phyloP scores from a whole-genome alignment of 2,113 vertebrate species.

The Clarias magur region DNA sequence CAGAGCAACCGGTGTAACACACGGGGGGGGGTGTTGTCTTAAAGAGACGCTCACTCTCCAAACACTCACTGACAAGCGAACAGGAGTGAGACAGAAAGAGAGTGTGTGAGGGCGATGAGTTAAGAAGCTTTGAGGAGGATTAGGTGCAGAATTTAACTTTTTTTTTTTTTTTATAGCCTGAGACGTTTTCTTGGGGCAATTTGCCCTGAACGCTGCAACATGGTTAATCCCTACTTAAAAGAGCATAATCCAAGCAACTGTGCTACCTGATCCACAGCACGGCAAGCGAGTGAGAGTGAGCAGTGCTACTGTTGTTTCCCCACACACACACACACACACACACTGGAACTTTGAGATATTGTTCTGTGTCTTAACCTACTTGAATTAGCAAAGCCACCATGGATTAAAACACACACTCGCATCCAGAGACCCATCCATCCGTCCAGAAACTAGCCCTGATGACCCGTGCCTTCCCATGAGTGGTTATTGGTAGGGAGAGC shows the following conservation, averaged over 20 bases:
- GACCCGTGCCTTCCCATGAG: too few relatives aligned
- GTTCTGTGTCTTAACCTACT: not conserved
- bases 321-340: not conserved
- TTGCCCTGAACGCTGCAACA: slow-evolving; percentile 77
- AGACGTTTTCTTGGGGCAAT: slow-evolving; percentile 72
- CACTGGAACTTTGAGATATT: not conserved
- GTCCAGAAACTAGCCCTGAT: too few relatives aligned
- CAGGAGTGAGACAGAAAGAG: not conserved
- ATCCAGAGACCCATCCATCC: too few relatives aligned
- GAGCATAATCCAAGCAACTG: slow-evolving; percentile 72
- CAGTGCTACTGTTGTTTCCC: slow-evolving; percentile 35
- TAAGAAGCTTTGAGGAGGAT: slow-evolving; percentile 74
- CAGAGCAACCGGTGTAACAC: slow-evolving; percentile 28
- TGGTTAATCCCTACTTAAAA: slow-evolving; percentile 78
- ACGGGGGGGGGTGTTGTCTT: slow-evolving; percentile 44
- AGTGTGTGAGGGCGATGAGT: slow-evolving; percentile 48
- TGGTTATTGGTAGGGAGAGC: too few relatives aligned
- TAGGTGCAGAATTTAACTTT: slow-evolving; percentile 73
- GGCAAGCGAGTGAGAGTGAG: slow-evolving; percentile 27
- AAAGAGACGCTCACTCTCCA: slow-evolving; percentile 40
- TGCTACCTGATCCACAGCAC: slow-evolving; percentile 72
- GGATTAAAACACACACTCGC: not conserved
- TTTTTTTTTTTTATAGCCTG: slow-evolving; percentile 62
- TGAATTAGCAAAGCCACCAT: not conserved
- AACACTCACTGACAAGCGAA: slow-evolving; percentile 59